A percentile compares a stretch with the other conserved stretches of the same genome.
Evolutionary conservation across 2,113 vertebrate species (phyloP).

Genomic region (Manacus vitellinus): DNA sequence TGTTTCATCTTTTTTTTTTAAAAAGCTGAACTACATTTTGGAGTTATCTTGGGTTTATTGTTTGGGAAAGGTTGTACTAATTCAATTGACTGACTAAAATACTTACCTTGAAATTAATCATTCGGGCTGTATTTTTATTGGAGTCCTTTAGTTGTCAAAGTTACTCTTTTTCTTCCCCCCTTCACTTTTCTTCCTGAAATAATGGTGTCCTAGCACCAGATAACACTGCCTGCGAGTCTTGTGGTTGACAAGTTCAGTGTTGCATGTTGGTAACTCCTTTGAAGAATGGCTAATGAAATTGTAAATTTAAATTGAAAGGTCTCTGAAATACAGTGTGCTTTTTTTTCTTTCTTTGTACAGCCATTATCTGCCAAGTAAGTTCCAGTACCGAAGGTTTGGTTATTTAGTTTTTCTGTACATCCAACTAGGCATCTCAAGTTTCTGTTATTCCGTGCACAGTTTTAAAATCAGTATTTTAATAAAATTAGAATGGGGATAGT

Average conservation of each 20-base stretch:
- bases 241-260: background rate
- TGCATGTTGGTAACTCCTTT: constrained; percentile 3
- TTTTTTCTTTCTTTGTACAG: background rate
- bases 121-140: background rate
- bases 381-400: constrained; percentile 6
- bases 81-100: background rate
- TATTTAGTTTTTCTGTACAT: constrained; percentile 40
- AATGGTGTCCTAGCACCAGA: background rate
- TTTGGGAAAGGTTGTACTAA: background rate
- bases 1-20: background rate
- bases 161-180: background rate
- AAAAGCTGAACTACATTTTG: background rate
- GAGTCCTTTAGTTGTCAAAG: background rate
- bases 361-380: constrained; percentile 16
- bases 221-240: background rate
- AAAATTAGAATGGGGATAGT: constrained; percentile 33
- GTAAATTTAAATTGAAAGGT: constrained; percentile 35
- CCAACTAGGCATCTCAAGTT: constrained; percentile 34
- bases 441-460: constrained; percentile 49
- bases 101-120: background rate
- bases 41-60: background rate
- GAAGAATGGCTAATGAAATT: constrained; percentile 45
- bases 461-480: constrained; percentile 53
- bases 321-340: background rate
- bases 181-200: background rate